Conservation (phyloP, 2,797 vertebrate species). For the Hoplostethus atlanticus region DNA sequence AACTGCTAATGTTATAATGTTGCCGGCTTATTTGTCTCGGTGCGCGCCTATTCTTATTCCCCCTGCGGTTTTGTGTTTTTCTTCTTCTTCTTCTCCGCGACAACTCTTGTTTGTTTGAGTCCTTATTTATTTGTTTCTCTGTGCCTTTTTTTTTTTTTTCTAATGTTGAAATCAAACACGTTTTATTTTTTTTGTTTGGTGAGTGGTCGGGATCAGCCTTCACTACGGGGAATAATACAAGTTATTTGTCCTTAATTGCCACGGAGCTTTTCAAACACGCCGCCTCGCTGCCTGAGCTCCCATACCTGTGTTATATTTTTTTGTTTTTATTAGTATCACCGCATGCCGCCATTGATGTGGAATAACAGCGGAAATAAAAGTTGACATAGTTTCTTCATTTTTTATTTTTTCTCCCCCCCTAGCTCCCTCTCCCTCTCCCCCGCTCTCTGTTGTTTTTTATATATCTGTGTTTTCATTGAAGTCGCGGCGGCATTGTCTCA, state of each 20-base stretch:
- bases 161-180: conserved; percentile 85
- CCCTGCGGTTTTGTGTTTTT: conserved; percentile 58
- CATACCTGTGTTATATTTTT: conserved; percentile 77
- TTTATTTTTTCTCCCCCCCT: conserved; percentile 48
- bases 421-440: conserved; percentile 58
- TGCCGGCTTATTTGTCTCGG: conserved; percentile 78
- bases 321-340: conserved; percentile 84
- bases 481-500: conserved; percentile 85
- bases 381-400: conserved; percentile 83
- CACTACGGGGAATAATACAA: conserved; percentile 72
- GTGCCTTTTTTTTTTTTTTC: conserved; percentile 45
- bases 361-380: conserved; percentile 86
- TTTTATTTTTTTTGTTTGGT: conserved; percentile 62
- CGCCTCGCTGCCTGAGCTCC: conserved; percentile 69
- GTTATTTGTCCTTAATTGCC: conserved; percentile 88
- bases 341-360: conserved; percentile 84
- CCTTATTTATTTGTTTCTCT: conserved; percentile 73
- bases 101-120: conserved; percentile 77
- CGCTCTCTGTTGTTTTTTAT: conserved; percentile 82
- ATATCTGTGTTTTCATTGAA: conserved; percentile 82
- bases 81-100: conserved; percentile 24
- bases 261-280: conserved; percentile 81
- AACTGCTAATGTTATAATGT: conserved; percentile 86
- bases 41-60: conserved; percentile 70
- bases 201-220: conserved; percentile 80